A percentile compares a stretch with the other conserved stretches of the same genome.
Conservation (phyloP, 2,797 vertebrate species). For the Pteropus rufus region DNA sequence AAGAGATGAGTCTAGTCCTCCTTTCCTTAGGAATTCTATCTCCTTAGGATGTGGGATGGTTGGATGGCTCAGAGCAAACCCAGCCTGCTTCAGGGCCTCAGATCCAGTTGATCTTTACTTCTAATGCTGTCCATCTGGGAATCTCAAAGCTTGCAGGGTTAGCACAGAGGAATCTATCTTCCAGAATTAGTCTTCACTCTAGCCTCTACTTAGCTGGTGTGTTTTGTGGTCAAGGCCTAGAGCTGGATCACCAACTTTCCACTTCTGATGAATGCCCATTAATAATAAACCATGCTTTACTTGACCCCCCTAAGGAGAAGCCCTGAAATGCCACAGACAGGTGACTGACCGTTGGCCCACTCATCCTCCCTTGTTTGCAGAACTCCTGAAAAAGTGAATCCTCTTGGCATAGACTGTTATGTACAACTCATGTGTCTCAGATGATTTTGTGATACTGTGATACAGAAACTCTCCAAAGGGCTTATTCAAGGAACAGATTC, state of each 20-base stretch:
- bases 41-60: not conserved
- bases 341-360: not conserved
- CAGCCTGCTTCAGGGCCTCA: not conserved
- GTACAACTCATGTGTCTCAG: not conserved
- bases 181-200: not conserved
- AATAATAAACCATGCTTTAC: not conserved
- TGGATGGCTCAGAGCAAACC: not conserved
- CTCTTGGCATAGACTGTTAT: not conserved
- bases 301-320: not conserved
- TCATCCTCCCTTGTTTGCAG: not conserved
- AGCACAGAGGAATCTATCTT: not conserved
- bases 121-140: not conserved
- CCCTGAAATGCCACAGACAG: not conserved
- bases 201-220: not conserved
- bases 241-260: not conserved
- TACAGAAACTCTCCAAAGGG: constrained; percentile 14
- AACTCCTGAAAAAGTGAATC: not conserved
- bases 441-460: not conserved
- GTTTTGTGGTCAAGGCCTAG: not conserved
- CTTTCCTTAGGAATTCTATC: not conserved
- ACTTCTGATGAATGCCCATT: not conserved
- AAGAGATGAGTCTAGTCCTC: too few species aligned
- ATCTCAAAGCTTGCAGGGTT: not conserved
- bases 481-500: constrained; percentile 43
- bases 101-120: not conserved